Conservation (phyloP, 2,113 vertebrate genomes). For the Ranitomeya variabilis region DNA sequence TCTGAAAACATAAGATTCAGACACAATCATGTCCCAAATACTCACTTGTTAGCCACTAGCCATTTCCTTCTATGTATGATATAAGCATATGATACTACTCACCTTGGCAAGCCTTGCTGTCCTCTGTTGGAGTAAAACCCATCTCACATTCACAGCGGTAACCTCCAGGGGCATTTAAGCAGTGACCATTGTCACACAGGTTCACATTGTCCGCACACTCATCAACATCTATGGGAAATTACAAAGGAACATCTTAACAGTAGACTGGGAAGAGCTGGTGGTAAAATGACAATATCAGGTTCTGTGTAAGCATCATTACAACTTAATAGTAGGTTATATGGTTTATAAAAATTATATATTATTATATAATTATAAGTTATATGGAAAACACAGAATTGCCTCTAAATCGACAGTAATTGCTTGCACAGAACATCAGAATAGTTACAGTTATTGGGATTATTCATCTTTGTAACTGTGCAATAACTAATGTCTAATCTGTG, state of each 20-base stretch:
- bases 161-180: conserved; percentile 87
- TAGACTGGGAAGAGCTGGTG: background rate
- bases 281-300: background rate
- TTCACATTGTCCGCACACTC: conserved; percentile 89
- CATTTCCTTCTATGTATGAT: background rate
- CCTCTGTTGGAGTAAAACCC: conserved; percentile 88
- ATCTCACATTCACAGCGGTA: conserved; percentile 94
- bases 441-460: background rate
- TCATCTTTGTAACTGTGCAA: background rate
- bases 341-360: too few relatives aligned
- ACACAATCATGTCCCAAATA: background rate
- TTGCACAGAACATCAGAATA: background rate
- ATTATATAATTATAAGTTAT: too few relatives aligned
- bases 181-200: conserved; percentile 92
- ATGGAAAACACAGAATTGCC: too few relatives aligned
- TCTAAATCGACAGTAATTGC: background rate
- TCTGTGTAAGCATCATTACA: background rate
- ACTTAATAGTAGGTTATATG: background rate
- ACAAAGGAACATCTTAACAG: background rate
- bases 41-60: background rate
- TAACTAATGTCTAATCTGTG: background rate
- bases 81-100: conserved; percentile 38
- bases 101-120: conserved; percentile 91
- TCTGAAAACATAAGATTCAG: conserved; percentile 70
- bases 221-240: conserved; percentile 80